Conservation (phyloP, 2,113 vertebrate genomes). For the Gadus macrocephalus region DNA sequence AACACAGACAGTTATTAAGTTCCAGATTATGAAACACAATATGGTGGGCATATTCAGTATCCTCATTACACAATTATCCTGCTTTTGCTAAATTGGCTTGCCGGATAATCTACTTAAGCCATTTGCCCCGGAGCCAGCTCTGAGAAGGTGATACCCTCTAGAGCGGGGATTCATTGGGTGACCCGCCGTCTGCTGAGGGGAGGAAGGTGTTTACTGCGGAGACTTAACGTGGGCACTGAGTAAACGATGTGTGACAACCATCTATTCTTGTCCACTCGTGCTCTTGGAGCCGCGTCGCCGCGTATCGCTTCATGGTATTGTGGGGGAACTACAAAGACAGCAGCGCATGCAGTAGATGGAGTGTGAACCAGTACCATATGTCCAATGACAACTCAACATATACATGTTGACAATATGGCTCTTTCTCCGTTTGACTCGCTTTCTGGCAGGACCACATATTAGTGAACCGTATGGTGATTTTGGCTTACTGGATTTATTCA, state of each 20-base stretch:
- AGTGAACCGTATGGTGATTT: no score
- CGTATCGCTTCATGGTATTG: no score
- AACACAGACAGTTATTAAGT: conserved; percentile 65
- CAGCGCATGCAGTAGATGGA: no score
- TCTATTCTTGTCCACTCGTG: conserved; percentile 37
- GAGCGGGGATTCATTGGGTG: conserved; percentile 21
- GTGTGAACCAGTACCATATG: no score
- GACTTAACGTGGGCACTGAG: conserved; percentile 34
- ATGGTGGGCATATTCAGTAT: conserved; percentile 60
- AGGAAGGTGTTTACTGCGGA: conserved; percentile 28
- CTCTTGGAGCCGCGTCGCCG: conserved; percentile 1
- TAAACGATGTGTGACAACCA: conserved; percentile 39
- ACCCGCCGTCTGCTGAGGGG: conserved; percentile 30
- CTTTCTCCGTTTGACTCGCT: no score
- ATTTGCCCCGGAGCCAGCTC: conserved; percentile 50
- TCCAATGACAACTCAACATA: no score
- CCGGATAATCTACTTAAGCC: conserved; percentile 55
- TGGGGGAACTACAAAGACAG: no score
- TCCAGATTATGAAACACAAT: conserved; percentile 58
- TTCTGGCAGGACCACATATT: no score
- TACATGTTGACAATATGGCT: no score
- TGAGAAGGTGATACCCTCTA: conserved; percentile 48
- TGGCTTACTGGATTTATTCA: neutral
- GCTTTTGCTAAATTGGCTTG: conserved; percentile 53
- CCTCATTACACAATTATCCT: conserved; percentile 63